Conservation (phyloP, 2,113 vertebrate genomes). For the Chloropsis cyanopogon region DNA sequence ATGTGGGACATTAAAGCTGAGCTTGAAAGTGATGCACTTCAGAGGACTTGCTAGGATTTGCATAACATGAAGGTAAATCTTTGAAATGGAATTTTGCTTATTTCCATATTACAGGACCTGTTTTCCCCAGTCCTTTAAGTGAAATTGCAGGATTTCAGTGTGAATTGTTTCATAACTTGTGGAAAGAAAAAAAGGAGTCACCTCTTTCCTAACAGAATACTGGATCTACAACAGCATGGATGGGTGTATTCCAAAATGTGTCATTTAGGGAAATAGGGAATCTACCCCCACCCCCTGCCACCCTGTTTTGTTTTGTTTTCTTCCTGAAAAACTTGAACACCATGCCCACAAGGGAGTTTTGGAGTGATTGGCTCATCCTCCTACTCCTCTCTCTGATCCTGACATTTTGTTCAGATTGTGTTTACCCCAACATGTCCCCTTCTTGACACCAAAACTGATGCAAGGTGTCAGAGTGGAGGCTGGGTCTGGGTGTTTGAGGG, state of each 20-base stretch:
- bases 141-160: neutral
- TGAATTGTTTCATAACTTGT: neutral
- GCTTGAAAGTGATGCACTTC: neutral
- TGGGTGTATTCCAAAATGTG: neutral
- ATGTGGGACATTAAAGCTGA: neutral
- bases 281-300: neutral
- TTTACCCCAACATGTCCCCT: rapidly evolving
- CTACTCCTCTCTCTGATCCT: neutral
- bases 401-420: neutral
- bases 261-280: neutral
- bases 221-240: neutral
- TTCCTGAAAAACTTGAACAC: neutral
- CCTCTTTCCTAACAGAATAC: neutral
- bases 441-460: neutral
- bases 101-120: neutral
- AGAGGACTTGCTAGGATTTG: neutral
- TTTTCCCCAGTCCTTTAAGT: neutral
- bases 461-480: neutral
- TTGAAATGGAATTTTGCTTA: neutral
- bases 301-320: neutral
- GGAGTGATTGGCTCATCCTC: neutral
- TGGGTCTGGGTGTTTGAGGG: neutral
- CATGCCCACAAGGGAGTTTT: neutral
- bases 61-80: neutral
- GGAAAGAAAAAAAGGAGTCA: neutral